A percentile compares a stretch with the other conserved stretches of the same genome.
These are phyloP conservation scores for Chesias legatella DNA, from an alignment of 2,888 invertebrate species.

Conservation along the genomic window DNA sequence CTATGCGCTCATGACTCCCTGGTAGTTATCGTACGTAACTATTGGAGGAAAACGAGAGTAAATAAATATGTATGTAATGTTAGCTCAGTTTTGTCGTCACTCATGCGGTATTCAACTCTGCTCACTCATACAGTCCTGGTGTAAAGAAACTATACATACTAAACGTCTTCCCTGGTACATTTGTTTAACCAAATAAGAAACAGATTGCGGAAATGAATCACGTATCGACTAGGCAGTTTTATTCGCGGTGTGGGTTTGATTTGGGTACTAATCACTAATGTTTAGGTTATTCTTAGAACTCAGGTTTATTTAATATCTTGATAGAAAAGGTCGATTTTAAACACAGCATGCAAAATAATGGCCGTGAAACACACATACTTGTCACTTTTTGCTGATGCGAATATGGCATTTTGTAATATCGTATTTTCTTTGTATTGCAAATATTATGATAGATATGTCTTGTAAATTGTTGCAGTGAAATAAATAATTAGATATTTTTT, in stretches of 20 bases:
- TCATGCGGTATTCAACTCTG: slow-evolving; percentile 49
- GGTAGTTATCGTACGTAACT: slow-evolving; percentile 32
- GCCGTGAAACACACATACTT: too few relatives aligned
- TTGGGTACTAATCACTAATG: neutral
- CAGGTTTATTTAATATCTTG: slow-evolving; percentile 15
- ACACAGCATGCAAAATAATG: neutral
- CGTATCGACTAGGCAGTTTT: too few relatives aligned
- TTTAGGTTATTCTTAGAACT: slow-evolving; percentile 12
- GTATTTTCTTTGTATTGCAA: neutral
- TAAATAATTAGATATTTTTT: too few relatives aligned
- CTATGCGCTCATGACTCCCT: slow-evolving; percentile 51
- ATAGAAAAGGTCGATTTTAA: slow-evolving; percentile 22
- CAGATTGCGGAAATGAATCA: too few relatives aligned
- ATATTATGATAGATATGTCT: too few relatives aligned
- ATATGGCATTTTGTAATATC: too few relatives aligned
- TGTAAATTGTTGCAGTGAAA: too few relatives aligned
- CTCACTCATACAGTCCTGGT: too few relatives aligned
- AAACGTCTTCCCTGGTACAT: too few relatives aligned
- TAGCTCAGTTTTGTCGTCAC: slow-evolving; percentile 26
- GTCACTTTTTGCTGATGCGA: too few relatives aligned
- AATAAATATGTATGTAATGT: slow-evolving; percentile 13
- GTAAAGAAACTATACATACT: too few relatives aligned
- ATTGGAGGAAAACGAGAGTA: slow-evolving; percentile 12
- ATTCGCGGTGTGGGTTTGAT: neutral
- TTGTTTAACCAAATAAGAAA: too few relatives aligned